Evolutionary conservation across 2,888 invertebrate species (phyloP).

Genomic region (Myathropa florea): DNA sequence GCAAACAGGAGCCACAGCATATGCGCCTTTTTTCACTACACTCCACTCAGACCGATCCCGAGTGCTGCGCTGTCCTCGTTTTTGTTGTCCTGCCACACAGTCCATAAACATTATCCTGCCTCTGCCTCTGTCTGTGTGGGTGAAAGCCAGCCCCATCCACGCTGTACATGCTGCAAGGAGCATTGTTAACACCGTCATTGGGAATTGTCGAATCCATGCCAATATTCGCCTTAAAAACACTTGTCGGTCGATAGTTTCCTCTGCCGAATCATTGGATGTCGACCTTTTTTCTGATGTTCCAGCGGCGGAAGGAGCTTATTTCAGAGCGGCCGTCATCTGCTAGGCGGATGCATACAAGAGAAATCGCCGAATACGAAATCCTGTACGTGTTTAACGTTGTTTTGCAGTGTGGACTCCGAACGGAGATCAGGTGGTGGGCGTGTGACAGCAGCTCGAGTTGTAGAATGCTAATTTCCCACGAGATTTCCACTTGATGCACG

Average conservation of each 20-base stretch:
- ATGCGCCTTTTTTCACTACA: constrained; percentile 3
- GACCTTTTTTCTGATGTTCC: neutral
- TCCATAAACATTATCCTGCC: constrained; percentile 29
- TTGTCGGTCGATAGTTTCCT: constrained; percentile 51
- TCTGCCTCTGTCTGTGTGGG: neutral
- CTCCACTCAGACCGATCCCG: neutral
- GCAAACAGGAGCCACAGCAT: constrained; percentile 8
- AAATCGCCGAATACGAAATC: neutral
- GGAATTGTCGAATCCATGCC: constrained; percentile 66
- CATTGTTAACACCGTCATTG: constrained; percentile 67
- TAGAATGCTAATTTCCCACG: constrained; percentile 65
- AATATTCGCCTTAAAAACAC: constrained; percentile 64
- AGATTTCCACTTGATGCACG: constrained; percentile 53
- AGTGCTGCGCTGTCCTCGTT: neutral
- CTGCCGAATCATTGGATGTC: neutral
- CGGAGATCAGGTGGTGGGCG: constrained; percentile 7
- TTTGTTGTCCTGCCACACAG: neutral
- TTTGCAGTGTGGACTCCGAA: neutral
- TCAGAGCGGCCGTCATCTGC: neutral
- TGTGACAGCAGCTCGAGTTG: constrained; percentile 50
- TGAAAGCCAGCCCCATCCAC: neutral
- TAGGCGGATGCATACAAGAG: constrained; percentile 27
- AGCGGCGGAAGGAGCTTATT: constrained; percentile 1
- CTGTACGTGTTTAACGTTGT: constrained; percentile 19
- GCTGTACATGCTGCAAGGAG: constrained; percentile 42